Evolutionary conservation across 2,888 invertebrate species (phyloP), one percentile per base, ranked within the genome.

Genomic region (Ptychoptera contaminata): DNA sequence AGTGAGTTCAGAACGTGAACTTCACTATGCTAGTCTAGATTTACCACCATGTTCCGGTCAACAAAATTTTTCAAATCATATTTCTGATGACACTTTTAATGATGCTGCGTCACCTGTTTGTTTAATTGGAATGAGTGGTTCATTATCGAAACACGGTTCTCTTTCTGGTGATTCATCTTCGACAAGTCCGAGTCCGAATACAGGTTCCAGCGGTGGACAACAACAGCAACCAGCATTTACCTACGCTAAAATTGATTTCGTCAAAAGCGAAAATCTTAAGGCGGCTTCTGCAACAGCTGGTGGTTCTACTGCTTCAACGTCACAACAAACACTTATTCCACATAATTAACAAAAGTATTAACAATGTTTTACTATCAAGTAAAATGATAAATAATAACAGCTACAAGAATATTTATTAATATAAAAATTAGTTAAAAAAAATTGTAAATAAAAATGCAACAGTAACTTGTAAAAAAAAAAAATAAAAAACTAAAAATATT

Each of bases 221-320:
- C 51, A 57, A 42, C 54, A 55, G 39, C 55, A 61, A 48, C 57
- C 70, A 38, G 64, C 67, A 47, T 75, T 79, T 56, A 72, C 73
- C 36, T 86, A 86, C 65, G 84, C 85, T 50, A 78, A 83, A 68
- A 85, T 86, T 49, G 85, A 85, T 70, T 86, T 85, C 65, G 69
- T 74, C 31, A 76, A 77, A 61, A 73, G 76, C 60, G 76, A 75
- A 52, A 64, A 63, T 47, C 56, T 68, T 48, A 67, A 62, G 48
- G 45, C 50, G 34, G 47, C 53, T 43, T 47, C 45, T 31, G 42
- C 40, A 11, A 46, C 46, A 44, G 51, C 51, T 36, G 51, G 46
- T 41, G 45, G 45, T 44, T 48, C 23, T 32, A 39, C 35, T 44
- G 15, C 16, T 16, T 42, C 34, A 42, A 42, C 12, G 2, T 34